Base-by-base conservation (phyloP, 2,113 vertebrate species). In the Pedetes capensis region DNA sequence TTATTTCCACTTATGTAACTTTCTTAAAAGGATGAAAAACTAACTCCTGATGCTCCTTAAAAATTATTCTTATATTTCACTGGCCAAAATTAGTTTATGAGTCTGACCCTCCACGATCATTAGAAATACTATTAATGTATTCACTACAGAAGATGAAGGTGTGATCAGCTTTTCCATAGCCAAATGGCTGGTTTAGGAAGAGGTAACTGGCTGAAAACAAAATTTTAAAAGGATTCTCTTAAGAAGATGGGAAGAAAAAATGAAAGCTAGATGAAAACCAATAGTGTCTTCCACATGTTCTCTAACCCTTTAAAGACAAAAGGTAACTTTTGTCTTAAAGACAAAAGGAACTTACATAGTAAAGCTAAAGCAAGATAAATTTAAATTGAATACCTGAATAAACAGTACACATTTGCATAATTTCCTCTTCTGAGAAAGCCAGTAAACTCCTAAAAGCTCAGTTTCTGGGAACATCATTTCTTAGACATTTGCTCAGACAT, bases 401-500 rank as follows among this genome's bases (percentile, higher is more conserved):
- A 95, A 86, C 1, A 95, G 22, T 2, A 23, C 8, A 34, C 47
- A 93, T 94, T 94, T 95, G 57, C 95, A 81, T 95, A 94, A 69
- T 75, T 96, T 82, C 34, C 55, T 94, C 76, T 89, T 92, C 92
- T 82, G 63, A 88, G 96, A 96, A 97, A 95, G 39, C 29, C 51
- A 42, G 47, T 75, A 94, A 92, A 71, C n/a, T 72, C 51, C 20
- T 66, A 92, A 93, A 69, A 93, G 79, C 59, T 82, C 69, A 27
- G 63, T 95, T 97, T 91, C 96, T 96, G 82, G 74, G 78, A 96
- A 95, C 34, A 37, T 97, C 74, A 92, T 75, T 96, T 85, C 92
- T 90, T 76, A 92, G 92, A 55, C 51, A 81, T 93, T 87, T 83
- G 74, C 64, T 93, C 25, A 37, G 91, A 32, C 66, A 80, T 84